phyloP scores from a whole-genome alignment of 2,888 invertebrate genomes.

The Rhingia rostrata region DNA sequence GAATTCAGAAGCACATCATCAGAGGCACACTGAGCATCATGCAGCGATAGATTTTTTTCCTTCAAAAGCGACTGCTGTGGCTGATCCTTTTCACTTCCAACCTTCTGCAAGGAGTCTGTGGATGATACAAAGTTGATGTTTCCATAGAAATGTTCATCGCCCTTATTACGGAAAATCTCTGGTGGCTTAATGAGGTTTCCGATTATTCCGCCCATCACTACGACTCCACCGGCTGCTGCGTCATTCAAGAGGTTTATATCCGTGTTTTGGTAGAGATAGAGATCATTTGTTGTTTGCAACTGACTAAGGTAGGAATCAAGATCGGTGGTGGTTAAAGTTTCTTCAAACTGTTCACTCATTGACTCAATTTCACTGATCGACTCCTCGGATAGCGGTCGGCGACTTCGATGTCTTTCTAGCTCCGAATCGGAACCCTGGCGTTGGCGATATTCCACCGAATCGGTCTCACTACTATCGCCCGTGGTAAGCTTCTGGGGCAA shows the following conservation, averaged over 20 bases:
- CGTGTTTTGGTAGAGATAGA: constrained; percentile 80
- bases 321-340: constrained; percentile 85
- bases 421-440: constrained; percentile 83
- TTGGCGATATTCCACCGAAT: constrained; percentile 85
- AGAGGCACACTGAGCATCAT: constrained; percentile 75
- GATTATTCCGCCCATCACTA: constrained; percentile 75
- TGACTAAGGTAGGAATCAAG: constrained; percentile 88
- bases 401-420: constrained; percentile 86
- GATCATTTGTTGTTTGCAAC: constrained; percentile 84
- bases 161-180: constrained; percentile 81
- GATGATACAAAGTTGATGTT: constrained; percentile 82
- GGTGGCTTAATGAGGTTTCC: constrained; percentile 82
- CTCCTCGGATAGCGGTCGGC: constrained; percentile 90
- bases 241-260: constrained; percentile 77
- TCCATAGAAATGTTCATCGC: constrained; percentile 81
- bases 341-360: constrained; percentile 84
- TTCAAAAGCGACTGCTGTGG: constrained; percentile 73
- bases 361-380: constrained; percentile 87
- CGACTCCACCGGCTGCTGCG: constrained; percentile 73
- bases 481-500: constrained; percentile 77
- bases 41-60: constrained; percentile 75
- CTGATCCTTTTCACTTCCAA: constrained; percentile 64
- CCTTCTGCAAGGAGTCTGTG: constrained; percentile 81
- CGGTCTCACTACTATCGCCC: constrained; percentile 81
- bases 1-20: constrained; percentile 69